Base-by-base conservation (phyloP, 1,140 invertebrate species). In the Magallana ariakensis region DNA sequence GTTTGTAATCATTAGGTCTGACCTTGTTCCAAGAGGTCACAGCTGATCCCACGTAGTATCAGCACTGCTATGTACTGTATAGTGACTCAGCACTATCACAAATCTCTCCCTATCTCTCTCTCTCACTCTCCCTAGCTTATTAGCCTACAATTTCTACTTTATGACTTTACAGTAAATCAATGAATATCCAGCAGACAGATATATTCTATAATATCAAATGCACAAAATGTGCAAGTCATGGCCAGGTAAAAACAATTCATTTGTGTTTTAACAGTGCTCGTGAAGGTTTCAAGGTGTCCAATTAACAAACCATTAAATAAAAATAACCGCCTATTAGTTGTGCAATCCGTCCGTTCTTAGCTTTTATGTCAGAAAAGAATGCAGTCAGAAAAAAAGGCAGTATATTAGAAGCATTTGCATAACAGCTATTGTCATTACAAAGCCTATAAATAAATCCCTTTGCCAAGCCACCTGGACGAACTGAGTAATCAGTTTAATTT, bases 111-210 rank as follows among this genome's bases (percentile, higher is more conserved):
- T 46, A 46, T 46, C 33, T 46, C 33, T 46, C 33, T 46, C 33
- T 46, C 33, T 46, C 33, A 46, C 33, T 46, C 3, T 75, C 66
- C 33, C 66, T 22, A 75, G 66, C 22, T 26, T 75, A 75, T 75
- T 75, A 75, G 22, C 22, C 66, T 26, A 75, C 66, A 5, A 75
- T 75, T 75, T 75, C 66, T 75, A 75, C 33, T 75, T 75, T 62
- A 62, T 62, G 22, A 26, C 66, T 75, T 70, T 75, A 75, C 22
- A 26, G 19, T 75, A 75, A 75, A 75, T 75, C 66, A 75, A 75
- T 75, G 66, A 75, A 75, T 75, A 75, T 75, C 66, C 66, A 26
- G 33, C 66, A 75, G 66, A 75, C 66, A 75, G 66, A 75, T 75
- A 75, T 75, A 26, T 46, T 46, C 33, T 46, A 5, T 46, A 46